Evolutionary conservation across 2,797 vertebrate genomes (phyloP).

Genomic region (Melanotaenia parkinsoni): DNA sequence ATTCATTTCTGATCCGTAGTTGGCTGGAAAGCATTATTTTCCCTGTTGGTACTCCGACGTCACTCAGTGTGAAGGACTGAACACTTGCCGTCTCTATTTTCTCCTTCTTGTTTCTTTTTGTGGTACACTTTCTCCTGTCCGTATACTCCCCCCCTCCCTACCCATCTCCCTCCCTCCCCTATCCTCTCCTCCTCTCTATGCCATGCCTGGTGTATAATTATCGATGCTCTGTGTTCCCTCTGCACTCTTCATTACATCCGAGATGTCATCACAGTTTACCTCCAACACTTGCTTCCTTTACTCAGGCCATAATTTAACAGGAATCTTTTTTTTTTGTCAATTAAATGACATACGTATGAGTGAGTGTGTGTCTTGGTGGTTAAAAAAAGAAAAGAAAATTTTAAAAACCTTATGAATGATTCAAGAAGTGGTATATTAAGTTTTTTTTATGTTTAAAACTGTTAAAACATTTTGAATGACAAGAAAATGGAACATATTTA

Average conservation of each 20-base stretch:
- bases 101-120: conserved; percentile 29
- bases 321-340: conserved; percentile 48
- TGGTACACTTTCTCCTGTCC: conserved; percentile 50
- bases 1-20: conserved; percentile 44
- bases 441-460: not conserved
- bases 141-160: not conserved
- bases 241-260: conserved; percentile 70
- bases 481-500: not conserved
- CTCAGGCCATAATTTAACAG: conserved; percentile 46
- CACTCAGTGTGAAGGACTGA: conserved; percentile 50
- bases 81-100: conserved; percentile 30
- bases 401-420: not conserved
- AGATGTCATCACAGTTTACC: conserved; percentile 73
- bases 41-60: conserved; percentile 52
- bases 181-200: conserved; percentile 34
- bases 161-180: conserved; percentile 5
- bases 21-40: conserved; percentile 56
- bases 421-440: no score
- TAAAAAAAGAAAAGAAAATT: conserved; percentile 12
- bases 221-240: conserved; percentile 60
- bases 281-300: conserved; percentile 56
- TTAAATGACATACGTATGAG: conserved; percentile 26
- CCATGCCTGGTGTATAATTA: conserved; percentile 71
- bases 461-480: conserved; percentile 16
- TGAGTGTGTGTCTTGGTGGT: not conserved